These are phyloP conservation scores for Chondrilla cf. caribensis DNA, from an alignment of 37 sponge, comb jelly and placozoan genomes.

Conservation along the genomic window DNA sequence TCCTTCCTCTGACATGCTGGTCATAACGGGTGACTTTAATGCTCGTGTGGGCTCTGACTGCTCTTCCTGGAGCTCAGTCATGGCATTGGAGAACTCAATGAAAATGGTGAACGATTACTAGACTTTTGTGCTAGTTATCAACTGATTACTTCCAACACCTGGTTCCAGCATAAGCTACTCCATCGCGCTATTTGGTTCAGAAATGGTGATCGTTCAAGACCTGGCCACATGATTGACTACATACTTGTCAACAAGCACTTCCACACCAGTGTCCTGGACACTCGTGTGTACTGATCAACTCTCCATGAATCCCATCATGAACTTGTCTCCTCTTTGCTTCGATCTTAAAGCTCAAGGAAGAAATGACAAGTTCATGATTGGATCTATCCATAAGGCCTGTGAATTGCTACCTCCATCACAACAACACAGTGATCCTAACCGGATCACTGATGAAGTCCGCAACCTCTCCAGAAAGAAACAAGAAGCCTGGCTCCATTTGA, in stretches of 20 bases:
- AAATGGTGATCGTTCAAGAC: neutral
- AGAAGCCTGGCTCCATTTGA: neutral
- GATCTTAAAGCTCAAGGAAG: neutral
- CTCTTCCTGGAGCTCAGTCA: constrained; percentile 9
- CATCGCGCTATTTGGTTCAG: neutral
- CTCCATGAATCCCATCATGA: constrained; percentile 2
- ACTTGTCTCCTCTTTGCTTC: neutral
- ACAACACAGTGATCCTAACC: neutral
- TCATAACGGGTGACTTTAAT: constrained; percentile 29
- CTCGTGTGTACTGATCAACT: constrained; percentile 8
- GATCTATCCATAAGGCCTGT: too few relatives aligned
- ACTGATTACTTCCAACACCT: neutral
- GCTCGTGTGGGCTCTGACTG: constrained; percentile 21
- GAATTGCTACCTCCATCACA: neutral
- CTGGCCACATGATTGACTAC: constrained; percentile 18
- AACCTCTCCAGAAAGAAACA: constrained; percentile 15
- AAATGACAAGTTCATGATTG: neutral
- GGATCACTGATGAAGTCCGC: constrained; percentile 3
- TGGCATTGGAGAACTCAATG: constrained; percentile 15
- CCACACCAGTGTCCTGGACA: neutral
- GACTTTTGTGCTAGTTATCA: constrained; percentile 22
- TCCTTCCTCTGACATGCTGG: neutral
- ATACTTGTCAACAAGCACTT: constrained; percentile 10
- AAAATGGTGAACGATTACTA: constrained; percentile 3
- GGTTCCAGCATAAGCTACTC: constrained; percentile 6